Evolutionary conservation across 1,140 invertebrate species (phyloP).

Genomic region (Antheraea pernyi): DNA sequence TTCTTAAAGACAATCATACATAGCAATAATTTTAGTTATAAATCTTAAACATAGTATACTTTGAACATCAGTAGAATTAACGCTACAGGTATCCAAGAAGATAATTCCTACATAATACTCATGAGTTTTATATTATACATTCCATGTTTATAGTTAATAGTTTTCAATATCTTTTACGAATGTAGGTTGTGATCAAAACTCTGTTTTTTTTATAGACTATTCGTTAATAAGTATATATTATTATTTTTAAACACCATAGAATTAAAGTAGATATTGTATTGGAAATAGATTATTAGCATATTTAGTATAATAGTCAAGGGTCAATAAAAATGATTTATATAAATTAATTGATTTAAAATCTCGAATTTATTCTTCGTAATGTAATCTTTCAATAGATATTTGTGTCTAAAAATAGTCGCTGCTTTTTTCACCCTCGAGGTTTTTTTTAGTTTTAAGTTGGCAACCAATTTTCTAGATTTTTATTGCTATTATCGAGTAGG

Average conservation of each 20-base stretch:
- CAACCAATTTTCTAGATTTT: too few relatives aligned
- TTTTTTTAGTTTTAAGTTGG: too few relatives aligned
- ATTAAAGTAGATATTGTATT: slow-evolving; percentile 8
- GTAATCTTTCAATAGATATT: neutral
- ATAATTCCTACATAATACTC: too few relatives aligned
- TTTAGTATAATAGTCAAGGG: neutral
- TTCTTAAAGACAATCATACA: neutral
- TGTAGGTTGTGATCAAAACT: neutral
- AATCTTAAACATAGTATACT: neutral
- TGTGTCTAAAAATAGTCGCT: too few relatives aligned
- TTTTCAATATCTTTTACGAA: neutral
- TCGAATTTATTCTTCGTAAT: neutral
- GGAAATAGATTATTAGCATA: neutral
- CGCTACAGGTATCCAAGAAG: too few relatives aligned
- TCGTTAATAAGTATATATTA: neutral
- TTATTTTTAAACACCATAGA: neutral
- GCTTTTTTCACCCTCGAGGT: too few relatives aligned
- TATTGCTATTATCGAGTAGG: too few relatives aligned
- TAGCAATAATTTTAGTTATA: slow-evolving; percentile 1
- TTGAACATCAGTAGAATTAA: neutral
- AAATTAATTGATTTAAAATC: neutral
- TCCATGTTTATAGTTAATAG: neutral
- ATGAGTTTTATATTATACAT: too few relatives aligned
- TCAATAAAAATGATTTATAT: neutral
- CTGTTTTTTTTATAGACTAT: neutral